Conservation (phyloP, 2,888 invertebrate species). For the Drosophila macrothrix region DNA sequence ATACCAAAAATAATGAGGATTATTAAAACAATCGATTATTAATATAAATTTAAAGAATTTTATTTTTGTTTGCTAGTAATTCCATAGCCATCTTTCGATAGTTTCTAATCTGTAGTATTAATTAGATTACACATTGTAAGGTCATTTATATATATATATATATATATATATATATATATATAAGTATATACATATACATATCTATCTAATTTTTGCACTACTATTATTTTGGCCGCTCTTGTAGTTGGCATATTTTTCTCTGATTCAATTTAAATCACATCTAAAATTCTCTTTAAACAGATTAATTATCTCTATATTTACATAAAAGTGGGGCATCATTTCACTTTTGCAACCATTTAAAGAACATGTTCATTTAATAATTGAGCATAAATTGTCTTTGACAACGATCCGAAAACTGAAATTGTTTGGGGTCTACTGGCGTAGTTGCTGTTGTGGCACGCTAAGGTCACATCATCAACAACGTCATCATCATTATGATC, state of each 20-base stretch:
- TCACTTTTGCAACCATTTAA: background rate
- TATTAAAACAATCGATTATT: too few relatives aligned
- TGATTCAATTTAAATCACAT: background rate
- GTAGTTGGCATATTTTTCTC: background rate
- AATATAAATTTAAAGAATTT: too few relatives aligned
- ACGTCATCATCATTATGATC: conserved; percentile 1
- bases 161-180: too few relatives aligned
- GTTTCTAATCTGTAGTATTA: too few relatives aligned
- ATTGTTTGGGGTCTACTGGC: conserved; percentile 17
- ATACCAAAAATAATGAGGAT: too few relatives aligned
- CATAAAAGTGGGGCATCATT: background rate
- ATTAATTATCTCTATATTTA: conserved; percentile 12
- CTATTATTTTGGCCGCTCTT: background rate
- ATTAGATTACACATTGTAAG: too few relatives aligned
- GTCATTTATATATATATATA: background rate
- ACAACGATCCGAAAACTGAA: conserved; percentile 35
- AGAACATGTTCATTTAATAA: conserved; percentile 3
- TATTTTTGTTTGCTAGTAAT: too few relatives aligned
- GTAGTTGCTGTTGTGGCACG: background rate
- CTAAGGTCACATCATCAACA: conserved; percentile 11
- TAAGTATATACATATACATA: too few relatives aligned
- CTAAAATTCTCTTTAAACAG: background rate
- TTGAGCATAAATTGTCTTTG: conserved; percentile 5
- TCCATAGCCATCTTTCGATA: too few relatives aligned
- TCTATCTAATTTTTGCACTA: background rate